Evolutionary conservation across 1,140 invertebrate species (phyloP).

Genomic region (Bombus sibiricus): DNA sequence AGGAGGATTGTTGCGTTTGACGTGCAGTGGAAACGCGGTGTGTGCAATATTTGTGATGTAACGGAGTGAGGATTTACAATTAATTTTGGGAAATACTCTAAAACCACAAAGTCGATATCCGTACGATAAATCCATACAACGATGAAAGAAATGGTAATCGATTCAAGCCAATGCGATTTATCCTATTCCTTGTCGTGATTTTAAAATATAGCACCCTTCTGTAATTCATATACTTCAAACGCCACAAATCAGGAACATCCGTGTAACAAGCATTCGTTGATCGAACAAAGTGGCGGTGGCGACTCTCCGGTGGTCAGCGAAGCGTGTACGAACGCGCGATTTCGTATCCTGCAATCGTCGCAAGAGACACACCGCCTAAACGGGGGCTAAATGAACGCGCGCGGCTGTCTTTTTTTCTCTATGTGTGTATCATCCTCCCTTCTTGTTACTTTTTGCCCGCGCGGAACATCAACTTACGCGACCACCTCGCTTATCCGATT

Average conservation of each 20-base stretch:
- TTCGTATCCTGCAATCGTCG: constrained; percentile 3
- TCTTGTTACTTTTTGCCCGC: neutral
- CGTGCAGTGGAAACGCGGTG: too few relatives aligned
- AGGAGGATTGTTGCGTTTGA: too few relatives aligned
- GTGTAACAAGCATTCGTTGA: constrained; percentile 16
- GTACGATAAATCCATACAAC: too few relatives aligned
- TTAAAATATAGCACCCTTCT: neutral
- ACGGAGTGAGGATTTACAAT: too few relatives aligned
- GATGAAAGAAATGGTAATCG: too few relatives aligned
- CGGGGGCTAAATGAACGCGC: constrained; percentile 42
- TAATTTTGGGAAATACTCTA: too few relatives aligned
- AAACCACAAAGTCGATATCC: too few relatives aligned
- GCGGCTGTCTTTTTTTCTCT: neutral
- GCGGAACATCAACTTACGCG: constrained; percentile 52
- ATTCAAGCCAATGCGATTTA: too few relatives aligned
- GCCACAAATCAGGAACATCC: neutral
- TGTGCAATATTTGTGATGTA: too few relatives aligned
- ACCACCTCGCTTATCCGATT: constrained; percentile 50
- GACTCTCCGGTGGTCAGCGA: constrained; percentile 2
- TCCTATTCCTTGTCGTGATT: neutral
- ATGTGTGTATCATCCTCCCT: neutral
- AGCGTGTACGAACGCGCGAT: constrained; percentile 27
- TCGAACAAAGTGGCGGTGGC: constrained; percentile 24
- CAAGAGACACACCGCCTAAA: constrained; percentile 23
- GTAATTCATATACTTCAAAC: neutral